These are phyloP conservation scores for Megaceryle torquata DNA, from an alignment of 2,113 vertebrate species.

Conservation along the genomic window DNA sequence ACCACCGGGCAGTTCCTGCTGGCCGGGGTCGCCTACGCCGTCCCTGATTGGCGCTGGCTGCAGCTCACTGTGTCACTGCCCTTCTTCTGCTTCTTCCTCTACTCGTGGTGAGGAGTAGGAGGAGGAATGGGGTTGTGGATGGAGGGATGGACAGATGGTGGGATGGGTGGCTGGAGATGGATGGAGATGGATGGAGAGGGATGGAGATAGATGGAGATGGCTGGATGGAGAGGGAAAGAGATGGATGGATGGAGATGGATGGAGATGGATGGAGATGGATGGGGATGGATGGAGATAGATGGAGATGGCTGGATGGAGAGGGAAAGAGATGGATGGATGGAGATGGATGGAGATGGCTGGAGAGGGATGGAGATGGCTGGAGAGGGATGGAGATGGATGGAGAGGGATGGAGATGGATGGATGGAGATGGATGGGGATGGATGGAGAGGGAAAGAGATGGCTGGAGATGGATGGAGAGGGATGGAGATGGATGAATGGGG, in stretches of 20 bases:
- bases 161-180: too few relatives aligned
- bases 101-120: constrained; percentile 56
- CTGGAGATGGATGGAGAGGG: background rate
- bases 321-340: background rate
- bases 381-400: background rate
- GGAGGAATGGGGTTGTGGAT: too few relatives aligned
- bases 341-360: background rate
- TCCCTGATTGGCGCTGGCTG: constrained; percentile 63
- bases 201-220: too few relatives aligned
- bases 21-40: constrained; percentile 34
- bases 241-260: background rate
- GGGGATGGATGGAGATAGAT: background rate
- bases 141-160: too few relatives aligned
- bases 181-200: too few relatives aligned
- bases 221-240: too few relatives aligned
- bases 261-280: too few relatives aligned
- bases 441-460: too few relatives aligned
- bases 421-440: background rate
- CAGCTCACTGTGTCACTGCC: constrained; percentile 65
- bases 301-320: background rate
- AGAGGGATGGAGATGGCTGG: background rate
- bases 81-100: constrained; percentile 67
- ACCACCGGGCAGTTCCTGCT: constrained; percentile 67
- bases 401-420: background rate
- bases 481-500: too few relatives aligned